These are phyloP conservation scores for Furcifer pardalis DNA, from an alignment of 2,797 vertebrate genomes.

Conservation along the genomic window DNA sequence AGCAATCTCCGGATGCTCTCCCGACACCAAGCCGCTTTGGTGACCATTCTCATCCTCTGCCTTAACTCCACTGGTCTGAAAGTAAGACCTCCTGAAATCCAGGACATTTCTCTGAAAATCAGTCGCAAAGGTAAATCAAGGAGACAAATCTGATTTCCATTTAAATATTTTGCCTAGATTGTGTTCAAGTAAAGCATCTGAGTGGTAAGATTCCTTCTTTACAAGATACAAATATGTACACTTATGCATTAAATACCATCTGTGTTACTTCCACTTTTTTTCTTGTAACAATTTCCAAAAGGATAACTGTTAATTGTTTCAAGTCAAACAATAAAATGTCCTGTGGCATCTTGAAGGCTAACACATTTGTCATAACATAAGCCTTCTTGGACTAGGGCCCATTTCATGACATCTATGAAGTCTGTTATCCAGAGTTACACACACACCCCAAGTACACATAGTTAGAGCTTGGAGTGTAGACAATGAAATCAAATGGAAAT, in stretches of 20 bases:
- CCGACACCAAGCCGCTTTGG: too few relatives aligned
- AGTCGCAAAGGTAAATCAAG: background rate
- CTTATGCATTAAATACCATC: too few relatives aligned
- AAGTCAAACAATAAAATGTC: background rate
- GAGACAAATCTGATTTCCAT: background rate
- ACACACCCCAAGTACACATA: background rate
- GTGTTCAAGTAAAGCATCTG: background rate
- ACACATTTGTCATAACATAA: background rate
- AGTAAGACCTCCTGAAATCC: background rate
- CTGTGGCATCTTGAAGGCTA: background rate
- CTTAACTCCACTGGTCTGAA: background rate
- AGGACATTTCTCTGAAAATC: background rate
- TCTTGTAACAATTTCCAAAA: background rate
- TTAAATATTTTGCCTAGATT: background rate
- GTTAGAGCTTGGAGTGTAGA: background rate
- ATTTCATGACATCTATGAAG: background rate
- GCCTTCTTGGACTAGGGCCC: background rate
- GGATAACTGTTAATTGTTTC: background rate
- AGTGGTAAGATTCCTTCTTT: background rate
- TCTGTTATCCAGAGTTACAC: background rate
- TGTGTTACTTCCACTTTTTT: background rate
- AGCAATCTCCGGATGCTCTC: background rate
- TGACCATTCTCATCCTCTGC: background rate
- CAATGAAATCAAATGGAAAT: background rate
- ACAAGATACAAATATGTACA: background rate